Evolutionary conservation across 2,797 vertebrate genomes (phyloP).

Genomic region (Leucoraja ocellata): DNA sequence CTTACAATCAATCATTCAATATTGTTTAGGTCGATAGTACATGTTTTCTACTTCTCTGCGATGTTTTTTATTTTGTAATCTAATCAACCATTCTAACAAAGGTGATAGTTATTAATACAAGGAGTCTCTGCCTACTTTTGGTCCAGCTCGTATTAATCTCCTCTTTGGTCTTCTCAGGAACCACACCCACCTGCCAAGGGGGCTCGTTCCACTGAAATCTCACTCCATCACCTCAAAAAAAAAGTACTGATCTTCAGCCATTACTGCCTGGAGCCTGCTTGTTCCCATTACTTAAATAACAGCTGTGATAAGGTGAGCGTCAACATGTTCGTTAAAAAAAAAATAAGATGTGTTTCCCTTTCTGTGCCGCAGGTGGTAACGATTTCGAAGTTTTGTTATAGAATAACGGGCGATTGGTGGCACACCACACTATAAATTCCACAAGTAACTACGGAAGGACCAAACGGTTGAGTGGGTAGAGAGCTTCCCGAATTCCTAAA

Average conservation of each 20-base stretch:
- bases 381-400: slow-evolving; percentile 25
- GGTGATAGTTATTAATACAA: not conserved
- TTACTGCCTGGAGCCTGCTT: not conserved
- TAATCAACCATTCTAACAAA: not conserved
- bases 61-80: not conserved
- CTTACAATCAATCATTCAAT: no score
- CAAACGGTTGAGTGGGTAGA: slow-evolving; percentile 22
- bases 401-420: slow-evolving; percentile 35
- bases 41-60: not conserved
- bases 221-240: not conserved
- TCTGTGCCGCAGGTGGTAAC: slow-evolving; percentile 15
- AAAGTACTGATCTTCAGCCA: not conserved
- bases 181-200: not conserved
- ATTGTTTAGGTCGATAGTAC: not conserved
- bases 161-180: not conserved
- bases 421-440: slow-evolving; percentile 34
- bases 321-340: not conserved
- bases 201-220: not conserved
- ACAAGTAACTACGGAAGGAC: not conserved
- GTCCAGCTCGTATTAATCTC: not conserved
- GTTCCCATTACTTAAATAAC: not conserved
- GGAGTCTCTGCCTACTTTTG: not conserved
- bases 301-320: slow-evolving; percentile 2
- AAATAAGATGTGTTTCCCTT: slow-evolving; percentile 11
- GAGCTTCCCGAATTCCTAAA: slow-evolving; percentile 28